Base-by-base conservation (phyloP, 2,888 invertebrate species). In the Monoplex corrugatus region DNA sequence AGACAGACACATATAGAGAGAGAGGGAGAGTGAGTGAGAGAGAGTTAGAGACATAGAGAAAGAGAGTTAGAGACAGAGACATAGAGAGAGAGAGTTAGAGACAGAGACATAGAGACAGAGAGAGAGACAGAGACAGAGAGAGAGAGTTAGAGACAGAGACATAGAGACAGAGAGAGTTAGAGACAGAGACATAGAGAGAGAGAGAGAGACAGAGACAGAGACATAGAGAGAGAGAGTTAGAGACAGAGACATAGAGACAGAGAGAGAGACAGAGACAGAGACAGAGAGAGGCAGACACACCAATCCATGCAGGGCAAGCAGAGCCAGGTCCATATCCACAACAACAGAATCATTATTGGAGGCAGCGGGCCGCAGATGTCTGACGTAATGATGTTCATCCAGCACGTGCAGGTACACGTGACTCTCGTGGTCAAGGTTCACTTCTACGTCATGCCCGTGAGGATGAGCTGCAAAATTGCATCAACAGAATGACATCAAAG, bases 301-400 rank as follows among this genome's bases (percentile, higher is more conserved):
- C 68, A 68, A 90, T 86, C 89, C 89, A 72, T 5, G 89, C 90
- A 78, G 57, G n/a, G 86, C 84, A 38, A 89, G 82, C 28, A 91
- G 75, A 28, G 75, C 86, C 23, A 91, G 35, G 1, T 90, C 89
- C 35, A 91, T 68, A 3, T 88, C 86, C 8, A 91, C 89, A 23
- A 86, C 38, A 28, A 91, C 87, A n/a, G 91, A 87, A 40, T 91
- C 90, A 57, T 90, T 90, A 82, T 16, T 32, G 35, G 82, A 45
- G 72, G 89, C 86, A 10, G 91, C 90, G 6, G 91, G 91, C 0
- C 91, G 83, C 44, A 91, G 83, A 44, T 91, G 89, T 50, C 57
- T 89, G 45, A 90, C 87, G 87, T 91, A 91, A 44, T 89, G 87
- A 23, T 88, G 86, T 32, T 89, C 89, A 68, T 91, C 90, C 28